Conservation (phyloP, 1,140 invertebrate species). For the Trachelipus rathkii region DNA sequence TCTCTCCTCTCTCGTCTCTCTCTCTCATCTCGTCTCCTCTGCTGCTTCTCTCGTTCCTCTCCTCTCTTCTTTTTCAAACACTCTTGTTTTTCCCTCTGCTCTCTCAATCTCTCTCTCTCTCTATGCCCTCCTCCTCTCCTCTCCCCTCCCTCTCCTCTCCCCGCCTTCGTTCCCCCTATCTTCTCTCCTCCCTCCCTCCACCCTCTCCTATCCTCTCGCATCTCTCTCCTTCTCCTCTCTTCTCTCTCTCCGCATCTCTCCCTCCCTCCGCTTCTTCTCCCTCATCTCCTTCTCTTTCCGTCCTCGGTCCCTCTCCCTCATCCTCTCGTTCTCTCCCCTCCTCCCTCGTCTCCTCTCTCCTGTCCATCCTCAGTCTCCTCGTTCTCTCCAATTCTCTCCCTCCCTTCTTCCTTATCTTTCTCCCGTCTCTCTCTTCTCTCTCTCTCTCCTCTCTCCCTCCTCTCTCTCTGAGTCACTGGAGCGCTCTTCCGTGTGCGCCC, state of each 20-base stretch:
- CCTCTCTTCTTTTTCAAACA: not conserved
- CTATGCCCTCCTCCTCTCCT: slow-evolving; percentile 2
- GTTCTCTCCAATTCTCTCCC: too few relatives aligned
- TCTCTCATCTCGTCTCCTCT: slow-evolving; percentile 8
- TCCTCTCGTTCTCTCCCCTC: not conserved
- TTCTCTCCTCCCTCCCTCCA: too few relatives aligned
- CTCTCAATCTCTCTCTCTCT: not conserved
- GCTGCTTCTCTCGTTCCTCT: not conserved
- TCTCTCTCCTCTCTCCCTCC: too few relatives aligned
- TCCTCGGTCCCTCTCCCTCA: too few relatives aligned
- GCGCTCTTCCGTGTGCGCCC: too few relatives aligned
- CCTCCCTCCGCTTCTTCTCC: not conserved
- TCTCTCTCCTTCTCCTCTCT: not conserved
- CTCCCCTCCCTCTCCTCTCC: not conserved
- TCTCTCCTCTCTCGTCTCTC: not conserved
- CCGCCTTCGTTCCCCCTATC: too few relatives aligned
- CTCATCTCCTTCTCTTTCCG: too few relatives aligned
- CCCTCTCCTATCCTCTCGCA: too few relatives aligned
- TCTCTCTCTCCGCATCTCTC: not conserved
- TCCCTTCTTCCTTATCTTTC: too few relatives aligned
- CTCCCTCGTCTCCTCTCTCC: slow-evolving; percentile 1
- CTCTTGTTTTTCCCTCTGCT: not conserved
- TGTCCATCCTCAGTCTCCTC: too few relatives aligned
- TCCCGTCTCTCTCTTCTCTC: too few relatives aligned
- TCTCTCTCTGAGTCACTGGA: too few relatives aligned